phyloP scores from a whole-genome alignment of 2,113 vertebrate species.

The Ahaetulla prasina region DNA sequence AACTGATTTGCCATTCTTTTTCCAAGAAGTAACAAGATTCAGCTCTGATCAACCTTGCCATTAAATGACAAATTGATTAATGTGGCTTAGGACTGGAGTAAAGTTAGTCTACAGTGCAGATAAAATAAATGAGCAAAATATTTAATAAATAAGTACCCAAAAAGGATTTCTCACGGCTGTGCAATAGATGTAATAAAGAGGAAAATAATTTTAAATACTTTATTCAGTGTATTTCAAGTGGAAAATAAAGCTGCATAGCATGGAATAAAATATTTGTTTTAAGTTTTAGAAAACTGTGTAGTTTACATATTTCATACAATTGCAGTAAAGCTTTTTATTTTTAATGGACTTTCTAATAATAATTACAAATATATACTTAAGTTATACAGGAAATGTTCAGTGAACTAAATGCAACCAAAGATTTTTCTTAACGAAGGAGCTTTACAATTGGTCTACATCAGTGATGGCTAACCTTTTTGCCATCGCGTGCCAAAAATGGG shows the following conservation, averaged over 20 bases:
- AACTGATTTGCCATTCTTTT: slow-evolving; percentile 74
- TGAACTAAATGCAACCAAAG: neutral
- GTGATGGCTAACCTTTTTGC: no score
- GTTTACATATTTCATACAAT: neutral
- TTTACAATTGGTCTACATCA: neutral
- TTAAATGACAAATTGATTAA: slow-evolving; percentile 74
- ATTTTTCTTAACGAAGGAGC: neutral
- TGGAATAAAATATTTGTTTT: slow-evolving; percentile 35
- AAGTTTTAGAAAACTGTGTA: neutral
- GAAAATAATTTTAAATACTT: slow-evolving; percentile 19
- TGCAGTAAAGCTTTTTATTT: neutral
- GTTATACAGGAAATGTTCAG: neutral
- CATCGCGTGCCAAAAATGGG: no score
- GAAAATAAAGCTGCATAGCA: slow-evolving; percentile 7
- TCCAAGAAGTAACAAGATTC: slow-evolving; percentile 74
- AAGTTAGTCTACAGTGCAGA: slow-evolving; percentile 56
- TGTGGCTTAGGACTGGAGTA: slow-evolving; percentile 53
- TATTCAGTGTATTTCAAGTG: slow-evolving; percentile 32
- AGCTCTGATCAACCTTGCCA: slow-evolving; percentile 72
- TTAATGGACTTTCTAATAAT: neutral
- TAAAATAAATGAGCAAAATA: slow-evolving; percentile 50
- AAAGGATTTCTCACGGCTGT: neutral
- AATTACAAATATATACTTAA: neutral
- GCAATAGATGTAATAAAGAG: neutral
- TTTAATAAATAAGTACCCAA: slow-evolving; percentile 36